Conservation (phyloP, 2,888 invertebrate genomes). For the Ryuthela nishihirai region DNA sequence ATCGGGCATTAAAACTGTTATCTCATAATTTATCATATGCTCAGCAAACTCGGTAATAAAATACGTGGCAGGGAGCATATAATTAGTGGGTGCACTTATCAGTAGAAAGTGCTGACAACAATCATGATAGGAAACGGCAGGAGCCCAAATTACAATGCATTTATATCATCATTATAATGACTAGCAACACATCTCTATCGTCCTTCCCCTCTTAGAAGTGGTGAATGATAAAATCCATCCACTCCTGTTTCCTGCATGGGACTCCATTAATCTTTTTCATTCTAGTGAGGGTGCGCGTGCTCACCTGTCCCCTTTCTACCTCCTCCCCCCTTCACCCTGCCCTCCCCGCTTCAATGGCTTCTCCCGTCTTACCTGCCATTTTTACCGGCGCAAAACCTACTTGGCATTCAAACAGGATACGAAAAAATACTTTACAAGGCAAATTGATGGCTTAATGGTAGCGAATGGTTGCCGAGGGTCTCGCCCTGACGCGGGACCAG, state of each 20-base stretch:
- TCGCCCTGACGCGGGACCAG: constrained; percentile 12
- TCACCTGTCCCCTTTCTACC: neutral
- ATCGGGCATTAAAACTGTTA: too few species aligned
- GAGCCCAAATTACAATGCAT: constrained; percentile 31
- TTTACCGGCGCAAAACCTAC: too few species aligned
- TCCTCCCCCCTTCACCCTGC: neutral
- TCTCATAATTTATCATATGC: constrained; percentile 28
- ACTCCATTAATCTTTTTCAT: constrained; percentile 24
- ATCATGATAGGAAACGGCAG: constrained; percentile 20
- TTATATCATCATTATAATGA: constrained; percentile 30
- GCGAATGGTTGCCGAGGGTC: constrained; percentile 13
- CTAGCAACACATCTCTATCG: constrained; percentile 31
- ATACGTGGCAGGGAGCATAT: constrained; percentile 33
- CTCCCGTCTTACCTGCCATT: too few species aligned
- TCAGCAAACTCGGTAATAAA: constrained; percentile 26
- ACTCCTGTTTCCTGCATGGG: constrained; percentile 14
- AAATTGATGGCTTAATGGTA: constrained; percentile 22
- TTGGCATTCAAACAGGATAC: too few species aligned
- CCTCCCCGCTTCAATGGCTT: neutral
- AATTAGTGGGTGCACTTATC: constrained; percentile 30
- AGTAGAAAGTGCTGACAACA: constrained; percentile 20
- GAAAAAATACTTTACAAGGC: constrained; percentile 6
- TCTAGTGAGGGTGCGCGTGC: constrained; percentile 8
- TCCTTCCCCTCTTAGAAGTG: constrained; percentile 20
- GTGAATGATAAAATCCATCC: constrained; percentile 30